These are phyloP conservation scores for Loris lydekkerianus DNA, from an alignment of 2,797 vertebrate species.

Conservation along the genomic window DNA sequence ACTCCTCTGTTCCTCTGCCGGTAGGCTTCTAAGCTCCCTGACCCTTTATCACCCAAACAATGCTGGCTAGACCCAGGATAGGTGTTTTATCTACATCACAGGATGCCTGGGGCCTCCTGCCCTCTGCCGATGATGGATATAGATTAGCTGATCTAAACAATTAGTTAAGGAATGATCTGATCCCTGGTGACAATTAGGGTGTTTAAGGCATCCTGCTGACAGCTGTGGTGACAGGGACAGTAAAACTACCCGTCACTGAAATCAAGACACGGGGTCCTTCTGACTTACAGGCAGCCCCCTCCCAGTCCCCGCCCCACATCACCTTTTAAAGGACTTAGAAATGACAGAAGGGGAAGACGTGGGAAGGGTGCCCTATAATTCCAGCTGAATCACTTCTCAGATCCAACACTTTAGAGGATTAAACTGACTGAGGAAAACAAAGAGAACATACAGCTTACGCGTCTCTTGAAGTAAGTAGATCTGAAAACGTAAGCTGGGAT, in stretches of 20 bases:
- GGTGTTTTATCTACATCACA: slow-evolving; percentile 84
- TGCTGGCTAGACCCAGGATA: slow-evolving; percentile 56
- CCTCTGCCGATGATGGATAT: slow-evolving; percentile 86
- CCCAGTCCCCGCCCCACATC: background rate
- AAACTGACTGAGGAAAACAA: slow-evolving; percentile 38
- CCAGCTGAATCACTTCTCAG: slow-evolving; percentile 37
- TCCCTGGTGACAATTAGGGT: slow-evolving; percentile 88
- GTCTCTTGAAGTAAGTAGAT: slow-evolving; percentile 21
- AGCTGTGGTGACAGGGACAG: slow-evolving; percentile 89
- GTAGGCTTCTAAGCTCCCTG: slow-evolving; percentile 16
- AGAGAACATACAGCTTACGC: slow-evolving; percentile 12
- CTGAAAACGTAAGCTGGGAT: slow-evolving; percentile 60
- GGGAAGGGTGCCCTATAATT: background rate
- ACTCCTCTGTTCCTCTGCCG: background rate
- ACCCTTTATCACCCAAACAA: slow-evolving; percentile 66
- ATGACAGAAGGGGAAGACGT: slow-evolving; percentile 27
- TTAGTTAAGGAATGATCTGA: slow-evolving; percentile 87
- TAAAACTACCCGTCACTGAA: slow-evolving; percentile 86
- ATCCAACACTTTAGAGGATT: background rate
- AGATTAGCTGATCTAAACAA: slow-evolving; percentile 89
- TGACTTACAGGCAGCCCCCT: slow-evolving; percentile 81
- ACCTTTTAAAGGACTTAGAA: slow-evolving; percentile 81
- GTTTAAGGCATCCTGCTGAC: slow-evolving; percentile 88
- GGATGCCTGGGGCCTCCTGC: slow-evolving; percentile 79
- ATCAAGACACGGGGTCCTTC: slow-evolving; percentile 84